phyloP scores from a whole-genome alignment of 2,113 vertebrate genomes.

The Probosciger aterrimus region DNA sequence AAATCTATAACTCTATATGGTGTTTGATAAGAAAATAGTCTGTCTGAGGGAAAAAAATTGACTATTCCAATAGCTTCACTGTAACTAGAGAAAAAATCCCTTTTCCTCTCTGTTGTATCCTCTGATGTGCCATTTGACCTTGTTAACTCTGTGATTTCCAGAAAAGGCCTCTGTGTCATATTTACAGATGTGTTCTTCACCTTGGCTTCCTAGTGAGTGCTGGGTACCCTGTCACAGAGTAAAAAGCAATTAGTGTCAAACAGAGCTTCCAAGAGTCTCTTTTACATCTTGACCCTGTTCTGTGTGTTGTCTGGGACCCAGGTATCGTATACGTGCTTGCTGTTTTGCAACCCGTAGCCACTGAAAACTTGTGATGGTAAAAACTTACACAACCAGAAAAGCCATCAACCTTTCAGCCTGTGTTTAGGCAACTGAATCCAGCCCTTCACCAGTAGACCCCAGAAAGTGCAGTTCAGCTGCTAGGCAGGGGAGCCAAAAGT shows the following conservation, averaged over 20 bases:
- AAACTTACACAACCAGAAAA: not conserved
- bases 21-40: not conserved
- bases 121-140: not conserved
- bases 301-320: not conserved
- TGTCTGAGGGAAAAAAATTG: not conserved
- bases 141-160: not conserved
- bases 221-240: not conserved
- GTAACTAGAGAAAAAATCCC: not conserved
- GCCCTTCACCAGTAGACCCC: accelerated
- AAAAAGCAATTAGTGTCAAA: not conserved
- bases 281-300: accelerated
- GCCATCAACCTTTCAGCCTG: not conserved
- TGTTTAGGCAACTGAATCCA: not conserved
- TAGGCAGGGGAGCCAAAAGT: not conserved
- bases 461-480: not conserved
- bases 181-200: not conserved
- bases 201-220: not conserved
- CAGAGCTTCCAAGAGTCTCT: not conserved
- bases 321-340: not conserved
- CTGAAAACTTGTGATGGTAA: not conserved
- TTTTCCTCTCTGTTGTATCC: not conserved
- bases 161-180: not conserved
- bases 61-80: not conserved
- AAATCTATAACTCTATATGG: not conserved
- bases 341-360: not conserved